Evolutionary conservation across 2,888 invertebrate genomes (phyloP).

Genomic region (Agrilus mali): DNA sequence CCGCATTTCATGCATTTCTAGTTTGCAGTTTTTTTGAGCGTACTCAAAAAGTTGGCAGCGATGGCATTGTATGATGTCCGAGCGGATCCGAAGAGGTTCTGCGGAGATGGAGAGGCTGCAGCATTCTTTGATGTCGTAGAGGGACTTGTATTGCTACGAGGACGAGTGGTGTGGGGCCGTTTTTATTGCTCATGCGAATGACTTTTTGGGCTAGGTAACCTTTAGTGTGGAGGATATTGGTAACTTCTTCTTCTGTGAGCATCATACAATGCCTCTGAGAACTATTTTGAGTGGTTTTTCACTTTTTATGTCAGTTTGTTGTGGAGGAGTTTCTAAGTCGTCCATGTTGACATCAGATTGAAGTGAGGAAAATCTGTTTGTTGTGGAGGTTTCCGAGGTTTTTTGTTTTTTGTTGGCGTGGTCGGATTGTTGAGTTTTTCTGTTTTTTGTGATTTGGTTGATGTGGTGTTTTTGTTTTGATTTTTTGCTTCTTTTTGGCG

Average conservation of each 20-base stretch:
- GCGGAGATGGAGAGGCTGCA: slow-evolving; percentile 25
- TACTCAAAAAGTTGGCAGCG: slow-evolving; percentile 36
- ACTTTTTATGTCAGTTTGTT: slow-evolving; percentile 20
- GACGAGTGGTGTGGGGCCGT: slow-evolving; percentile 17
- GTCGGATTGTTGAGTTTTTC: no score
- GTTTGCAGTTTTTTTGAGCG: slow-evolving; percentile 28
- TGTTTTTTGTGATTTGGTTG: no score
- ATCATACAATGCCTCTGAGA: slow-evolving; percentile 13
- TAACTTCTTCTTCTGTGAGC: slow-evolving; percentile 22
- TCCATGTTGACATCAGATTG: no score
- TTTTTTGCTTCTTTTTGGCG: no score
- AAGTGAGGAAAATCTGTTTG: no score
- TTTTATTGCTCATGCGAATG: slow-evolving; percentile 27
- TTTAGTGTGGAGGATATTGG: slow-evolving; percentile 22
- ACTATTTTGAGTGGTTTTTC: slow-evolving; percentile 31
- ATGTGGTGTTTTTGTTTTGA: no score
- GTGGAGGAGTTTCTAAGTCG: no score
- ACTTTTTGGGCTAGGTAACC: slow-evolving; percentile 28
- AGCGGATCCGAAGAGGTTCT: slow-evolving; percentile 24
- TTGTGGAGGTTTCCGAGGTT: no score
- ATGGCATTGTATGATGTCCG: slow-evolving; percentile 26
- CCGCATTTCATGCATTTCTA: slow-evolving; percentile 33
- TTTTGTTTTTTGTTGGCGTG: no score
- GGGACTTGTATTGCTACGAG: slow-evolving; percentile 11
- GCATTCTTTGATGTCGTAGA: slow-evolving; percentile 20